Conservation (phyloP, 2,888 invertebrate genomes). For the Acrobasis consociella region DNA sequence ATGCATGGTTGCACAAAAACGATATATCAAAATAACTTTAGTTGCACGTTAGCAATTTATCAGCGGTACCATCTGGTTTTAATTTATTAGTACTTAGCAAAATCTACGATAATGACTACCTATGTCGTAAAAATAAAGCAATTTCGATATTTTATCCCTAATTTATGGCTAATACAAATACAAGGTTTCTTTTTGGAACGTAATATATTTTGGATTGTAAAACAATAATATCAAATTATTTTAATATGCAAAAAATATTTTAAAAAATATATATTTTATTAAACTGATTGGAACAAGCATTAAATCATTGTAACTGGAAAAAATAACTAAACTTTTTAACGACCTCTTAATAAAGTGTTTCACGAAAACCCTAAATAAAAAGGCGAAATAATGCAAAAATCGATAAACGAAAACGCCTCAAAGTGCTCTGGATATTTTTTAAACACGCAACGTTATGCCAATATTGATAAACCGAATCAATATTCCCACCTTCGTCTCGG, state of each 20-base stretch:
- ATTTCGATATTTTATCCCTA: no score
- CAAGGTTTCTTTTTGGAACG: no score
- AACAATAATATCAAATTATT: no score
- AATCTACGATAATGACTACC: slow-evolving; percentile 3
- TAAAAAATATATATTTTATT: no score
- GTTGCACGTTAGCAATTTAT: slow-evolving; percentile 13
- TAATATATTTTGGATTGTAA: no score
- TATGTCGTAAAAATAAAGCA: background rate
- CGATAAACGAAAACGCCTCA: slow-evolving; percentile 25
- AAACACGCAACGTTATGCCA: slow-evolving; percentile 52
- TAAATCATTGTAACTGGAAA: no score
- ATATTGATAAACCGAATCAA: slow-evolving; percentile 66
- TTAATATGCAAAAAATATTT: no score
- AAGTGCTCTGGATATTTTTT: slow-evolving; percentile 28
- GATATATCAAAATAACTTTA: slow-evolving; percentile 7
- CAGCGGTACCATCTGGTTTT: slow-evolving; percentile 11
- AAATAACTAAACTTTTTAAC: no score
- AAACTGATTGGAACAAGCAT: no score
- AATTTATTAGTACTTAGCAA: slow-evolving; percentile 9
- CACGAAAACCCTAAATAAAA: background rate
- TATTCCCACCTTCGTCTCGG: slow-evolving; percentile 60
- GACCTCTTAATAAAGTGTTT: background rate
- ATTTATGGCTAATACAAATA: no score
- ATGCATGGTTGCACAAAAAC: slow-evolving; percentile 2
- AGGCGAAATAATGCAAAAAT: slow-evolving; percentile 11